Percentiles rank a stretch among this genome's conserved stretches.
Conservation (phyloP, 2,888 invertebrate genomes). For the Eupithecia tripunctaria region DNA sequence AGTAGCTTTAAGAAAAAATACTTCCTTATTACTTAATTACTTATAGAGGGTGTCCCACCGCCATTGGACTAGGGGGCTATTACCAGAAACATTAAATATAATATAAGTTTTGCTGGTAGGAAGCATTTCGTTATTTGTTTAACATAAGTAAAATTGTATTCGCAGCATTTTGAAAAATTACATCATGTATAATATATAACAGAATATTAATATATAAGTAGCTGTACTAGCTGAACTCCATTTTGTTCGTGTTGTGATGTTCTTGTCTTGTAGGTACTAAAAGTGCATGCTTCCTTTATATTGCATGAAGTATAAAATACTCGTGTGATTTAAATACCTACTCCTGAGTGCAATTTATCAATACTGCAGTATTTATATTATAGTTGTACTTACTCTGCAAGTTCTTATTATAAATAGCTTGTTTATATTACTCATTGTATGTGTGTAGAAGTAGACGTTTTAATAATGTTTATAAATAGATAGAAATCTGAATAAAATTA, state of each 20-base stretch:
- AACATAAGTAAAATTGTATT: no score
- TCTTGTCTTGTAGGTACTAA: constrained; percentile 47
- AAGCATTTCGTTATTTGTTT: no score
- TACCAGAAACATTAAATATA: no score
- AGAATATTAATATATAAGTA: neutral
- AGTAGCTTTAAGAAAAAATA: neutral
- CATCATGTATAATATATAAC: neutral
- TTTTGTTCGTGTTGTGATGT: constrained; percentile 44
- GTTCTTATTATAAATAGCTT: neutral
- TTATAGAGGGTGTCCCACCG: no score
- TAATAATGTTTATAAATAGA: constrained; percentile 38
- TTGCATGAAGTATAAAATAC: constrained; percentile 54
- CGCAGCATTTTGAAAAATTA: no score
- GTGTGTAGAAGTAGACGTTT: neutral
- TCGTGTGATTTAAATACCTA: constrained; percentile 25
- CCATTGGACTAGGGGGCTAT: no score
- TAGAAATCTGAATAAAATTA: constrained; percentile 48
- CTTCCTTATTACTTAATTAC: neutral
- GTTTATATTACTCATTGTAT: neutral
- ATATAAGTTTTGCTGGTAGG: no score
- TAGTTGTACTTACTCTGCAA: neutral
- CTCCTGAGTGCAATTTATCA: constrained; percentile 29
- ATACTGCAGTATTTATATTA: constrained; percentile 23
- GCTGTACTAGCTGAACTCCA: constrained; percentile 8
- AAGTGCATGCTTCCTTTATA: constrained; percentile 56